Conservation (phyloP, 2,797 vertebrate genomes). For the Lemur catta region DNA sequence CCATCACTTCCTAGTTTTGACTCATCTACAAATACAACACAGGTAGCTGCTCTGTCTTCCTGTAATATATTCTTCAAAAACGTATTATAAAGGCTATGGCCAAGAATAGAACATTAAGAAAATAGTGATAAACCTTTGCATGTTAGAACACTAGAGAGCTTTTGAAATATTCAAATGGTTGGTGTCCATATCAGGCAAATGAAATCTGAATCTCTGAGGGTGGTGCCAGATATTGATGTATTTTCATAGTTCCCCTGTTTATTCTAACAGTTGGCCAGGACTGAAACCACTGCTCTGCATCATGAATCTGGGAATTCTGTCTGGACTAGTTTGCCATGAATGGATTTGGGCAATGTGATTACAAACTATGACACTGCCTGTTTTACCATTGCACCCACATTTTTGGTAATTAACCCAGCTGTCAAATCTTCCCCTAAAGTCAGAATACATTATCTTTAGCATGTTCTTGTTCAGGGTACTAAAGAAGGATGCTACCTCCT, state of each 20-base stretch:
- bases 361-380: background rate
- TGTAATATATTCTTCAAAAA: background rate
- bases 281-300: background rate
- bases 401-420: background rate
- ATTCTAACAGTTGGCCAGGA: background rate
- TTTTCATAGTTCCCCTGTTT: background rate
- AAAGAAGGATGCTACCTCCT: background rate
- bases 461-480: background rate
- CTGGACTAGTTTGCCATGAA: background rate
- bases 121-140: background rate
- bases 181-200: background rate
- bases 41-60: background rate
- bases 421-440: background rate
- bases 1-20: background rate
- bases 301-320: background rate
- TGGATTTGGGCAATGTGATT: background rate
- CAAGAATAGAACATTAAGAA: background rate
- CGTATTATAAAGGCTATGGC: background rate
- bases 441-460: background rate
- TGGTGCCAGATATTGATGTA: background rate
- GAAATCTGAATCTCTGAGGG: background rate
- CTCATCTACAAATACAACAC: background rate
- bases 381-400: background rate
- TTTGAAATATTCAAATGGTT: background rate
- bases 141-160: background rate